Evolutionary conservation across 1,140 invertebrate species (phyloP), one percentile per base, ranked within the genome.

Genomic region (Adoxophyes honmai): DNA sequence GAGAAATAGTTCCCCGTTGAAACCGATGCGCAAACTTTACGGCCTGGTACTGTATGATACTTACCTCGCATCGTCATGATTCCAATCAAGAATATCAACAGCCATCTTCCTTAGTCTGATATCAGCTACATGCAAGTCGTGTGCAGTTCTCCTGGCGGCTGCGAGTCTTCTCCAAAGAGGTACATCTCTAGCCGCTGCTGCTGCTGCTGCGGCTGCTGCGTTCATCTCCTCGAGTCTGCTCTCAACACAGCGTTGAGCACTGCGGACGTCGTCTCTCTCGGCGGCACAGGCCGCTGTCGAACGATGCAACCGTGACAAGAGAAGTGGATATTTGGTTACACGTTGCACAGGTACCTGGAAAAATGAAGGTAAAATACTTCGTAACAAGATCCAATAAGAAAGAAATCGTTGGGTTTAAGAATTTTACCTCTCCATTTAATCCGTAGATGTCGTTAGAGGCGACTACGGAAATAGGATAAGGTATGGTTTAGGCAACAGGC

Each of bases 141-240:
- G 93, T 42, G 92, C 94, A 6, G 93, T 91, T 57, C 94, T 89
- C 73, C 94, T 91, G 38, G 91, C 95, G 13, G 94, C 95, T 51
- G 95, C 96, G 63, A 98, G 96, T 74, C 96, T 91, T 63, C 96
- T 91, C 96, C 96, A 98, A 16, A 98, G 90, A 1, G 95, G 95
- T 33, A 97, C 94, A 82, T 97, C 96, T 87, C 97, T 96, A 0
- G 83, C 83, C 4, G 86, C 83, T 4, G 95, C 94, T 3, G 95
- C 95, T 13, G 96, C 94, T 75, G 97, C 96, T 83, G 97, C 96
- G 9, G 96, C 95, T 85, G 96, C 94, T 89, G 95, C 95, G 86
- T 99, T 99, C 91, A 99, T 99, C 77, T 98, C 96, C 78, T 97
- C 96, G 59, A 99, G 91, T 79, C 98, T 95, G 57, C 96, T 91